Conservation (phyloP, 2,797 vertebrate genomes). For the Scleropages formosus region DNA sequence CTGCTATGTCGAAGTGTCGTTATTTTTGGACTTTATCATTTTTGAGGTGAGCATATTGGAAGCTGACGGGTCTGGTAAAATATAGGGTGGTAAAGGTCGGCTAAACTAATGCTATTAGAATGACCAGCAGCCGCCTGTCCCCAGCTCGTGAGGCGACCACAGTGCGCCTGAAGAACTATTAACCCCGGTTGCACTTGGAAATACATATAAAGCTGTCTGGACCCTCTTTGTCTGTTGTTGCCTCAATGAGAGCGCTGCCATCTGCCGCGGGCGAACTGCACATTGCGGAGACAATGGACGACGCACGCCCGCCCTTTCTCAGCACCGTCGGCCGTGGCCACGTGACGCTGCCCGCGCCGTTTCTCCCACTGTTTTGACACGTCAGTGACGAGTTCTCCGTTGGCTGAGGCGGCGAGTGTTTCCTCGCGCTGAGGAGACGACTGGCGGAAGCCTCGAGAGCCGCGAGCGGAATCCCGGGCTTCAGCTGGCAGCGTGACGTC, state of each 20-base stretch:
- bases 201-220: conserved; percentile 56
- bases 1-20: no score
- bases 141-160: conserved; percentile 39
- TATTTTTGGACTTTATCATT: no score
- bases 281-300: neutral
- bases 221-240: conserved; percentile 53
- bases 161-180: conserved; percentile 25
- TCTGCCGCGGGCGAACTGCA: conserved; percentile 53
- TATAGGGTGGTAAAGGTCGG: neutral
- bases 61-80: no score
- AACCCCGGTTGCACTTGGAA: conserved; percentile 46
- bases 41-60: no score
- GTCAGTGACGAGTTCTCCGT: no score
- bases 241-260: conserved; percentile 55
- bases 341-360: no score
- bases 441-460: neutral
- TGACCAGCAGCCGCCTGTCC: conserved; percentile 46
- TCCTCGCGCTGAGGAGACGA: no score
- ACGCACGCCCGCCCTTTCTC: no score
- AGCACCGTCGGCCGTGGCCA: neutral
- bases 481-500: conserved; percentile 13
- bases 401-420: no score
- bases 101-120: conserved; percentile 53
- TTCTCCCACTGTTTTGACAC: no score
- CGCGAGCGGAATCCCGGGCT: conserved; percentile 4